Percentiles rank a stretch among this genome's conserved stretches.
Conservation (phyloP, 2,888 invertebrate species). For the Hydriomena furcata region DNA sequence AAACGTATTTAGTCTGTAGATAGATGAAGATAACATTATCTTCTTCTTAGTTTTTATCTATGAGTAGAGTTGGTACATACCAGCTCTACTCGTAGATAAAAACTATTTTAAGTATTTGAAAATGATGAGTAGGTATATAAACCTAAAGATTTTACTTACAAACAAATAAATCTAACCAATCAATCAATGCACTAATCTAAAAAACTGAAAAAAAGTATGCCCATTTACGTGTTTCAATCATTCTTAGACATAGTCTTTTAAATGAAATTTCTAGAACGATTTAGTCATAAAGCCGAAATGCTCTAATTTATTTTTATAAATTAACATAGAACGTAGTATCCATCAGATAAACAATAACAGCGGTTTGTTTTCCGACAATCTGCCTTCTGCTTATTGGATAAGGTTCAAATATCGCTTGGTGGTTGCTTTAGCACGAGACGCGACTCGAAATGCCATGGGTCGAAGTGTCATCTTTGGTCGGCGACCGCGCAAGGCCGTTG, state of each 20-base stretch:
- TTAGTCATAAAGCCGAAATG: slow-evolving; percentile 23
- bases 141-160: too few species aligned
- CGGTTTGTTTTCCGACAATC: slow-evolving; percentile 30
- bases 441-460: slow-evolving; percentile 63
- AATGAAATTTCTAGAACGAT: slow-evolving; percentile 20
- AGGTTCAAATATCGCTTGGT: slow-evolving; percentile 24
- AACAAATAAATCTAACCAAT: too few species aligned
- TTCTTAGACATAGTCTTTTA: neutral
- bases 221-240: too few species aligned
- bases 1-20: too few species aligned
- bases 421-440: slow-evolving; percentile 7
- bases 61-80: too few species aligned
- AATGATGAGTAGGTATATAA: too few species aligned
- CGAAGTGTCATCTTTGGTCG: slow-evolving; percentile 68
- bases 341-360: slow-evolving; percentile 36
- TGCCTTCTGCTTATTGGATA: slow-evolving; percentile 30
- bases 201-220: too few species aligned
- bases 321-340: slow-evolving; percentile 38
- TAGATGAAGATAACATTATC: too few species aligned
- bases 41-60: too few species aligned
- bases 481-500: slow-evolving; percentile 79
- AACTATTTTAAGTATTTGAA: too few species aligned
- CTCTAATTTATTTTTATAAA: slow-evolving; percentile 43
- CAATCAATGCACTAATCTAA: too few species aligned
- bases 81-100: too few species aligned